Evolutionary conservation across 2,888 invertebrate species (phyloP), one percentile per base, ranked within the genome.

Genomic region (Helobdella robusta): DNA sequence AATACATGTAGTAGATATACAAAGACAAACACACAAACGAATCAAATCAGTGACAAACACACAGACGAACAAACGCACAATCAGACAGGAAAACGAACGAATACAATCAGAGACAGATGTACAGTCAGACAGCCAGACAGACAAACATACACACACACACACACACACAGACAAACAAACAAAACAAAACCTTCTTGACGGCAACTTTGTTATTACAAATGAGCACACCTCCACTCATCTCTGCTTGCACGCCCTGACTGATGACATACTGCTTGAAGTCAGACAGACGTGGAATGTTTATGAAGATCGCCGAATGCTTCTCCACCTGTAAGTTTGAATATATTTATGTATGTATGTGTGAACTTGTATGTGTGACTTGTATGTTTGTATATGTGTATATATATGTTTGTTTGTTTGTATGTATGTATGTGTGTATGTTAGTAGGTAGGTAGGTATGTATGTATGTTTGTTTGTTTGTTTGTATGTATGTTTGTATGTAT

Each of bases 181-280:
- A 32, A 54, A 68, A 64, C 23, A 35, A 66, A 36, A 88, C 89
- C 81, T 89, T 85, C 74, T 91, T 84, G 54, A 98, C 85, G 4
- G 94, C 93, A 64, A 95, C 85, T 0, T 87, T 87, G 46, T 90
- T 89, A 75, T 90, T 91, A 81, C 95, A 94, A 85, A 92, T 91
- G 1, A 97, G 83, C 8, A 91, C 89, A 56, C 95, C 95, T 30
- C 87, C 89, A 32, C 86, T 86, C 80, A 94, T 89, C 80, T 97
- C 95, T 0, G 90, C 89, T 68, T 83, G 82, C 67, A 91, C 86
- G 72, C 87, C 88, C 73, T 85, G 79, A 59, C 76, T 76, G 64
- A 77, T 71, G 54, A 82, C 73, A 11, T 79, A 73, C 79, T 89
- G 87, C 75, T 90, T 91, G 73, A 92, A 89, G 74, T 97, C 91